Evolutionary conservation across 2,888 invertebrate genomes (phyloP), one percentile per base, ranked within the genome.

Genomic region (Phengaris arion): DNA sequence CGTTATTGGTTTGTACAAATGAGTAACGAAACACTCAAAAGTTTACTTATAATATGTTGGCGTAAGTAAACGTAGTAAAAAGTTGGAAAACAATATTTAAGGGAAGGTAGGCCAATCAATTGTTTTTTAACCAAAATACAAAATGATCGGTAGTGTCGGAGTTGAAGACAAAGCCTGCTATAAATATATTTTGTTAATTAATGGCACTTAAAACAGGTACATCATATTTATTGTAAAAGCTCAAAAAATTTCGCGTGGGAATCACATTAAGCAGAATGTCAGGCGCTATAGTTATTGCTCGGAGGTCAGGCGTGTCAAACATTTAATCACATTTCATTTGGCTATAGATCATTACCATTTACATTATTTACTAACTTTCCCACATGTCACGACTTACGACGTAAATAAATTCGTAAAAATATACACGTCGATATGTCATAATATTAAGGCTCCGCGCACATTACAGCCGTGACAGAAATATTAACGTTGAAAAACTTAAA

Each of bases 401-500:
- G 51, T 2, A 15, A 51, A 48, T 51, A 51, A 15, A 70, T 70
- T 70, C 48, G n/a, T 52, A 6, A 52, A 10, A 9, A 35, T 52
- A 22, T 4, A 54, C 35, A 54, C 54, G 52, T 54, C 72, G 45
- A 64, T 64, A 35, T 72, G 72, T 72, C 72, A 72, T 35, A 72
- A 64, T 45, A 64, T 64, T 52, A 45, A 72, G 52, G 5, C 7
- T 5, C 72, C 12, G 72, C 72, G 54, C 54, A 72, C 54, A 54
- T 35, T 35, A 72, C 22, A 52, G 22, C 48, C 48, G 10, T 22
- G 22, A 59, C 59, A 64, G 45, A 64, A 64, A 64, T 64, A 64
- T 64, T 64, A 45, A 45, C 64, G 64, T 45, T 35, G 64, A 35
- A 64, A 64, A 64, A 48, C 48, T 69, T 69, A 48, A 48, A 68